Conservation (phyloP, 1,140 invertebrate species). For the Rhynchophorus ferrugineus region DNA sequence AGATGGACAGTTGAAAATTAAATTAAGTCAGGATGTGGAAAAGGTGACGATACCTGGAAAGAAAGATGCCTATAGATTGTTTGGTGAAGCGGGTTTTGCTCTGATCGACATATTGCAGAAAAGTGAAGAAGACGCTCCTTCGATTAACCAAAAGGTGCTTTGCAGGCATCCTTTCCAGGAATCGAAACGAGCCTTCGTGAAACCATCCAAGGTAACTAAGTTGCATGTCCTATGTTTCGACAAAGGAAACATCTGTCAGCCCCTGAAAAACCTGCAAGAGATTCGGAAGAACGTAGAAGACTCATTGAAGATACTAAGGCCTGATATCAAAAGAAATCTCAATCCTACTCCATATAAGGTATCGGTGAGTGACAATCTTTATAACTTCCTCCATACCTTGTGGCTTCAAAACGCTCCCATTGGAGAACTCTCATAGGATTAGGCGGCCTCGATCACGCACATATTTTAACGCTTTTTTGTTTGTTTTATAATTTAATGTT, state of each 20-base stretch:
- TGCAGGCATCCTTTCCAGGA: constrained; percentile 94
- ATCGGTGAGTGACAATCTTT: constrained; percentile 87
- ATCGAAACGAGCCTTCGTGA: constrained; percentile 89
- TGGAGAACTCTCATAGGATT: constrained; percentile 75
- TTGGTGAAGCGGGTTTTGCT: constrained; percentile 84
- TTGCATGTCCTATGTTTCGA: constrained; percentile 77
- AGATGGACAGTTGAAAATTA: constrained; percentile 85
- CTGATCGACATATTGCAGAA: constrained; percentile 84
- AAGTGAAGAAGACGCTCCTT: constrained; percentile 68
- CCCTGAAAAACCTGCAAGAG: constrained; percentile 66
- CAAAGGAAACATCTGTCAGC: constrained; percentile 64
- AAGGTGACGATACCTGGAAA: constrained; percentile 96
- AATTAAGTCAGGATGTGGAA: constrained; percentile 94
- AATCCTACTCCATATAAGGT: constrained; percentile 99
- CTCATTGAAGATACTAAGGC: constrained; percentile 72
- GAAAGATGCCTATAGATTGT: constrained; percentile 73
- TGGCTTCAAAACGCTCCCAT: constrained; percentile 98
- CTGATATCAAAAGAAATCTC: constrained; percentile 89
- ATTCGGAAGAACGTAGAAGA: constrained; percentile 71
- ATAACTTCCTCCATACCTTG: constrained; percentile 90
- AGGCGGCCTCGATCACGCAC: too few species aligned
- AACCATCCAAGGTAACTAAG: constrained; percentile 71
- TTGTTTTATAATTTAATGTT: too few species aligned
- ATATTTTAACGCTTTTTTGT: too few species aligned
- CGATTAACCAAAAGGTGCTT: constrained; percentile 72